A percentile compares a stretch with the other conserved stretches of the same genome.
Conservation (phyloP, 2,113 vertebrate genomes). For the Alectura lathami region DNA sequence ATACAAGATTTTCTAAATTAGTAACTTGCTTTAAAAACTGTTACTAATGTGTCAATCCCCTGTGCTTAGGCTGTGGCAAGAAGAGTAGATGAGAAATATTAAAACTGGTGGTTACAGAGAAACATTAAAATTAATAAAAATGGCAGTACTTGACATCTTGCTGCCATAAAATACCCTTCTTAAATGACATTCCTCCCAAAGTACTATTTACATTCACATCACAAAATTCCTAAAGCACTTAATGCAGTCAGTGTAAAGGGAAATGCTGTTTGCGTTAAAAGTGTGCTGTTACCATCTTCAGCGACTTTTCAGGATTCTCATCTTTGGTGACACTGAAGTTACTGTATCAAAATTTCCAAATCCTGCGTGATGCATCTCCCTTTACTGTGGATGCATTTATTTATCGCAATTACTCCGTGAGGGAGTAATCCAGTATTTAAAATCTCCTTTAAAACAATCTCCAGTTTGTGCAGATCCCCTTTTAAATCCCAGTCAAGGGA, state of each 20-base stretch:
- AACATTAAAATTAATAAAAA: conserved; percentile 7
- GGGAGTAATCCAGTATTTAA: conserved; percentile 60
- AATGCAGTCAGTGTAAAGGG: conserved; percentile 23
- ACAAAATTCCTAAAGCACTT: conserved; percentile 38
- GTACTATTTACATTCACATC: conserved; percentile 57
- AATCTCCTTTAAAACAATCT: conserved; percentile 40
- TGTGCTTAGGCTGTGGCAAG: conserved; percentile 36
- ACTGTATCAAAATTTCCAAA: not conserved
- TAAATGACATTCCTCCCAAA: conserved; percentile 43
- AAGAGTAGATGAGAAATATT: conserved; percentile 27
- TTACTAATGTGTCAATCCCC: conserved; percentile 33
- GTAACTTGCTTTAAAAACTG: conserved; percentile 36
- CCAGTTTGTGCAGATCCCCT: conserved; percentile 52
- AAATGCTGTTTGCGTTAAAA: conserved; percentile 47
- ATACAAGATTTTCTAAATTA: conserved; percentile 40
- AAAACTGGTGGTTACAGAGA: conserved; percentile 3
- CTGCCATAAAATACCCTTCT: conserved; percentile 21
- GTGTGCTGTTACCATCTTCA: not conserved
- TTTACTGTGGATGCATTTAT: conserved; percentile 63
- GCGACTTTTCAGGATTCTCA: conserved; percentile 47
- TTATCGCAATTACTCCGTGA: conserved; percentile 67
- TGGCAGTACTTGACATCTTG: conserved; percentile 4
- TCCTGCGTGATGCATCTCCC: conserved; percentile 31
- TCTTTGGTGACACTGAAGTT: conserved; percentile 62
- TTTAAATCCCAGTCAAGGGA: conserved; percentile 51